Evolutionary conservation across 2,113 vertebrate genomes (phyloP).

Genomic region (Dicrurus megarhynchus): DNA sequence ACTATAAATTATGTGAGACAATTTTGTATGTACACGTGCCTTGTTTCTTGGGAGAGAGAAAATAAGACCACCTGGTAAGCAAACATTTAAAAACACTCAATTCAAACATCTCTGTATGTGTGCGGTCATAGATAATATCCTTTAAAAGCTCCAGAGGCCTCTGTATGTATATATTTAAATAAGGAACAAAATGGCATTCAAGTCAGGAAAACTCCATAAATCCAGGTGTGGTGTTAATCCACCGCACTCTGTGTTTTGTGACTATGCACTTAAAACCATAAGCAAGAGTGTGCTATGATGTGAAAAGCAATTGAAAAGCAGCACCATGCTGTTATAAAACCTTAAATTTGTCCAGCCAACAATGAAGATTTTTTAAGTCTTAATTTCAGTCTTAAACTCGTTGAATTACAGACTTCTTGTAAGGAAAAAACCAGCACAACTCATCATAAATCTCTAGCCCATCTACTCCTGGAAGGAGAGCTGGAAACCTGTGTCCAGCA

Average conservation of each 20-base stretch:
- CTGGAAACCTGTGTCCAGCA: neutral
- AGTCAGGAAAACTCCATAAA: neutral
- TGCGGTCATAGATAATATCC: neutral
- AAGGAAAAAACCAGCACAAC: no score
- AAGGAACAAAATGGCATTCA: neutral
- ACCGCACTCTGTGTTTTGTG: neutral
- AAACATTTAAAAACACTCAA: neutral
- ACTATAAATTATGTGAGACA: neutral
- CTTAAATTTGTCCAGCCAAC: neutral
- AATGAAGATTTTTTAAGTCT: neutral
- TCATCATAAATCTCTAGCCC: neutral
- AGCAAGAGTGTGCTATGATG: neutral
- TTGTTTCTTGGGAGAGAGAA: neutral
- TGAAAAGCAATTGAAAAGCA: neutral
- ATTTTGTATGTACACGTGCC: neutral
- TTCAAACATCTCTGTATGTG: neutral
- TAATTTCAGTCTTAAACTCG: neutral
- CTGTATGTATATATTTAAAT: neutral
- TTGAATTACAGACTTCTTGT: neutral
- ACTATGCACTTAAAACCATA: neutral
- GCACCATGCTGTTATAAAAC: neutral
- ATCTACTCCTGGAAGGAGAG: neutral
- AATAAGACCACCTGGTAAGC: neutral
- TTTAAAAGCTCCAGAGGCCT: neutral
- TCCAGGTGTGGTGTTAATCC: neutral